Evolutionary conservation across 2,888 invertebrate genomes (phyloP).

Genomic region (Polydesmus complanatus): DNA sequence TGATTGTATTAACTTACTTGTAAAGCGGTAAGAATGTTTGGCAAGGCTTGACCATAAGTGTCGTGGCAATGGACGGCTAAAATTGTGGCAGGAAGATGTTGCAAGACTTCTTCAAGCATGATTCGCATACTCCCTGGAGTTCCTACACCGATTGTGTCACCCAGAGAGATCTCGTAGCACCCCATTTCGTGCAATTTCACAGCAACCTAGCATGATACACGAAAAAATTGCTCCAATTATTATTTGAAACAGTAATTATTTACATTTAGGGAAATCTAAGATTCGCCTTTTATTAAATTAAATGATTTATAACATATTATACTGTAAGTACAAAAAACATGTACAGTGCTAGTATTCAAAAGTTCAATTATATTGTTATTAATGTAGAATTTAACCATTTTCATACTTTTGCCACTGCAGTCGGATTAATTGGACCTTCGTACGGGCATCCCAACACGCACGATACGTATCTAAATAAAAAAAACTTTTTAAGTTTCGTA

Average conservation of each 20-base stretch:
- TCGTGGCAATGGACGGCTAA: constrained; percentile 95
- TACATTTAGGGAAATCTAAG: no score
- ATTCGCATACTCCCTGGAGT: constrained; percentile 61
- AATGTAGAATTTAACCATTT: neutral
- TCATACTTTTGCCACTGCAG: constrained; percentile 58
- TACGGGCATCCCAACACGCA: constrained; percentile 95
- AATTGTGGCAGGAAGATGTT: constrained; percentile 40
- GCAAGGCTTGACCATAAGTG: constrained; percentile 91
- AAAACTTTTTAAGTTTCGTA: no score
- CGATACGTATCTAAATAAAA: constrained; percentile 60
- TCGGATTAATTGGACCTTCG: constrained; percentile 66
- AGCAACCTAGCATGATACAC: constrained; percentile 35
- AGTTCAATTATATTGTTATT: neutral
- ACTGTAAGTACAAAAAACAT: no score
- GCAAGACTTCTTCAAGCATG: constrained; percentile 60
- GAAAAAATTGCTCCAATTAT: no score
- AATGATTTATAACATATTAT: no score
- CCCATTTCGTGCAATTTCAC: constrained; percentile 63
- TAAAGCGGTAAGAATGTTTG: constrained; percentile 79
- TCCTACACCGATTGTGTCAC: constrained; percentile 95
- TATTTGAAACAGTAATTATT: no score
- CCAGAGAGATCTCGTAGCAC: constrained; percentile 90
- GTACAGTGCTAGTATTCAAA: no score
- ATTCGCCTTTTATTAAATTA: no score
- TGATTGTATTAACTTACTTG: constrained; percentile 47